phyloP scores from a whole-genome alignment of 2,113 vertebrate species.

The Pachycephala philippinensis region DNA sequence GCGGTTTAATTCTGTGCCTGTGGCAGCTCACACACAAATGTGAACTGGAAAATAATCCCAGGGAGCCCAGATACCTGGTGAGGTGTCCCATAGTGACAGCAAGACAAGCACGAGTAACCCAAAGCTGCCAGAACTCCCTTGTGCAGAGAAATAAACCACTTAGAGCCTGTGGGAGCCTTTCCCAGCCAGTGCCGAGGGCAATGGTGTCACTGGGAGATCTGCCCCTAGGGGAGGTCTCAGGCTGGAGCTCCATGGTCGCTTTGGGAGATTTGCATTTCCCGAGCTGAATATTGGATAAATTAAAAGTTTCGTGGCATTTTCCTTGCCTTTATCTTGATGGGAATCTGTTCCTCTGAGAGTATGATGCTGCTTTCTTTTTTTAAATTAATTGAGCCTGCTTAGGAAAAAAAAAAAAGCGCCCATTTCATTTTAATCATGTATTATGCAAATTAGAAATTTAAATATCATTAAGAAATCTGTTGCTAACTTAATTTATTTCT shows the following conservation, averaged over 20 bases:
- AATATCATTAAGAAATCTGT: slow-evolving; percentile 57
- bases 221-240: rapidly evolving
- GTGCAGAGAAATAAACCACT: not conserved
- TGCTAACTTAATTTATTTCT: slow-evolving; percentile 50
- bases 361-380: not conserved
- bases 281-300: not conserved
- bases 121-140: not conserved
- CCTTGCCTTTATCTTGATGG: not conserved
- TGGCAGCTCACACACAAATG: not conserved
- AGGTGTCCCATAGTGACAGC: rapidly evolving
- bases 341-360: not conserved
- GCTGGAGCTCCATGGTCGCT: not conserved
- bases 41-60: not conserved
- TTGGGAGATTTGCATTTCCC: not conserved
- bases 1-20: rapidly evolving
- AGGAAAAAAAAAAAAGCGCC: not conserved
- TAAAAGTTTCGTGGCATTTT: not conserved
- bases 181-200: rapidly evolving
- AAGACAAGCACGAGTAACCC: rapidly evolving
- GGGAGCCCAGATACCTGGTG: not conserved
- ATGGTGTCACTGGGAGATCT: not conserved
- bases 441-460: slow-evolving; percentile 64
- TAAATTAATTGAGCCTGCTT: slow-evolving; percentile 25
- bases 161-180: not conserved
- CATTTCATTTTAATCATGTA: slow-evolving; percentile 36